Evolutionary conservation across 2,888 invertebrate genomes (phyloP).

Genomic region (Tetramorium bicarinatum): DNA sequence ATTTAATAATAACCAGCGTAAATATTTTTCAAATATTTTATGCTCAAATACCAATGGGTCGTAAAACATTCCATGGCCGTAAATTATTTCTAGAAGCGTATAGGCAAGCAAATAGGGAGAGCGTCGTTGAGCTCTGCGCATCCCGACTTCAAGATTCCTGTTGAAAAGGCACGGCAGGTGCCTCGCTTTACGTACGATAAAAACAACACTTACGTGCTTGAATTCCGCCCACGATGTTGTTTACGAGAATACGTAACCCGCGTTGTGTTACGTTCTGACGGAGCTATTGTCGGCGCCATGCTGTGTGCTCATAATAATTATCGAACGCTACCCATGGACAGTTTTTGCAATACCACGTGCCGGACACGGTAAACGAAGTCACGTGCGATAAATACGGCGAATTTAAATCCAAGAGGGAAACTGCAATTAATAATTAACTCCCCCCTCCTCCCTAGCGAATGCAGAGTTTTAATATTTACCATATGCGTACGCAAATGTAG

Average conservation of each 20-base stretch:
- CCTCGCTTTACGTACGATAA: constrained; percentile 50
- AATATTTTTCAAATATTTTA: constrained; percentile 2
- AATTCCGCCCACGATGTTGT: constrained; percentile 50
- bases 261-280: constrained; percentile 38
- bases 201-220: constrained; percentile 51
- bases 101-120: neutral
- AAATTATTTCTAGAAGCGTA: constrained; percentile 16
- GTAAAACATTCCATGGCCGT: constrained; percentile 14
- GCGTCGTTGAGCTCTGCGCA: neutral
- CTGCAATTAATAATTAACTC: constrained; percentile 7
- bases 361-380: constrained; percentile 2
- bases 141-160: constrained; percentile 16
- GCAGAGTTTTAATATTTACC: constrained; percentile 2
- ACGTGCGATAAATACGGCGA: constrained; percentile 8
- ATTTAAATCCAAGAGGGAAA: constrained; percentile 2
- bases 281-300: constrained; percentile 26
- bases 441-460: neutral
- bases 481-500: constrained; percentile 2
- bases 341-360: constrained; percentile 20
- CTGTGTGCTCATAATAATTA: constrained; percentile 52
- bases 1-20: neutral
- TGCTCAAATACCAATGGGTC: neutral
- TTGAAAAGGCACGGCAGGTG: constrained; percentile 31
- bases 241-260: constrained; percentile 37
- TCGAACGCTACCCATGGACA: constrained; percentile 21